A percentile compares a stretch with the other conserved stretches of the same genome.
Evolutionary conservation across 1,140 invertebrate genomes (phyloP).

Genomic region (Zaprionus taronus): DNA sequence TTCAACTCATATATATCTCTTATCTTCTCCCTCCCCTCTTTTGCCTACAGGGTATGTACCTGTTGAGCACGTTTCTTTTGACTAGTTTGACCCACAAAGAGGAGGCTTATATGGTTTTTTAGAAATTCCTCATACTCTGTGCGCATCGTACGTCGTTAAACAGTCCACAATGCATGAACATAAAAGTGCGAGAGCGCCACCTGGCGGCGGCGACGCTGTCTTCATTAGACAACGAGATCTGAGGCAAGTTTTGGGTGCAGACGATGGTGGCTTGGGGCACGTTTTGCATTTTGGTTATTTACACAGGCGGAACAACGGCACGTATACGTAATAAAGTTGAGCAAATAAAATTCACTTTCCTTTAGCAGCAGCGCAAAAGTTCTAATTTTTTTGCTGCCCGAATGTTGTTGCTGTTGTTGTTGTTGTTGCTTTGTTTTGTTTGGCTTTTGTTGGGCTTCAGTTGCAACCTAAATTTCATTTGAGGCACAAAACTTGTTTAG

Average conservation of each 20-base stretch:
- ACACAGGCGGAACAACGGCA: conserved; percentile 76
- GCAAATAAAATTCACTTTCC: conserved; percentile 83
- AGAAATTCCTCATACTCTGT: conserved; percentile 60
- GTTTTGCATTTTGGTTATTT: conserved; percentile 82
- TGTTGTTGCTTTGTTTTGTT: conserved; percentile 63
- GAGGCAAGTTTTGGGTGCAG: conserved; percentile 13
- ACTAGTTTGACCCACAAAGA: background rate
- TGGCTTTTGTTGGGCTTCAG: conserved; percentile 79
- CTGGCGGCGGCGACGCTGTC: conserved; percentile 54
- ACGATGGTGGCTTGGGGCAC: conserved; percentile 26
- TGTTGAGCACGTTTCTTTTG: background rate
- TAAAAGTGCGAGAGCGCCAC: conserved; percentile 69
- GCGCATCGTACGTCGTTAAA: conserved; percentile 67
- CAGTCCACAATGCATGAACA: conserved; percentile 68
- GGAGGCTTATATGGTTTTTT: conserved; percentile 32
- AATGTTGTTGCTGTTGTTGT: conserved; percentile 40
- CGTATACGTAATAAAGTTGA: conserved; percentile 83
- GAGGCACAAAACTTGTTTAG: conserved; percentile 82
- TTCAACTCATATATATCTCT: background rate
- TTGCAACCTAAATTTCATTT: conserved; percentile 83
- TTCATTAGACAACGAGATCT: conserved; percentile 70
- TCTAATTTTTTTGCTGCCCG: conserved; percentile 68
- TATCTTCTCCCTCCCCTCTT: no score
- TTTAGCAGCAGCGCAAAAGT: conserved; percentile 68
- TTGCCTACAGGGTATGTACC: background rate